phyloP scores from a whole-genome alignment of 1,140 invertebrate species.

The Arion vulgaris region DNA sequence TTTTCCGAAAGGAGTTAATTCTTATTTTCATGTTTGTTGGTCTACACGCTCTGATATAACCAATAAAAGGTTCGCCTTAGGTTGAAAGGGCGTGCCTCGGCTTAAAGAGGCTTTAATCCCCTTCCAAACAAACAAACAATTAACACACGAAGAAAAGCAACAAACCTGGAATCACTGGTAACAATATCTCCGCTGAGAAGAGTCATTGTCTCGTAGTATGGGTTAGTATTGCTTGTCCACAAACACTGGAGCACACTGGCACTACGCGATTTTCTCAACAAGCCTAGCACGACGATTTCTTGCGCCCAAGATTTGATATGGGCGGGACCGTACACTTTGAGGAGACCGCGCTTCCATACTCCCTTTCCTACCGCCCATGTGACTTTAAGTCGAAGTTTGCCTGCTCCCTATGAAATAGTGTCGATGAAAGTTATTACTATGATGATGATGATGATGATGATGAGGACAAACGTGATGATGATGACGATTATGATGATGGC shows the following conservation, averaged over 20 bases:
- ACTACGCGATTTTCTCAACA: constrained; percentile 61
- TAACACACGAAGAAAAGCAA: not conserved
- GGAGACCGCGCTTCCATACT: constrained; percentile 53
- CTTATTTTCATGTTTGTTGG: no score
- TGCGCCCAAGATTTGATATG: constrained; percentile 65
- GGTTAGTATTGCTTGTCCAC: constrained; percentile 67
- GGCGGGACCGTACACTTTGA: constrained; percentile 63
- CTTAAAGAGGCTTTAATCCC: no score
- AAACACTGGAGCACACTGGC: constrained; percentile 67
- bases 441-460: constrained; percentile 7
- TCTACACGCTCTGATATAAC: no score
- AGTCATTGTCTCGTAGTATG: constrained; percentile 68
- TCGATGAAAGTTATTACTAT: constrained; percentile 6
- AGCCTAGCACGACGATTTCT: constrained; percentile 67
- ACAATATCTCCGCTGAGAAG: constrained; percentile 66
- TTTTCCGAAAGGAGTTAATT: no score
- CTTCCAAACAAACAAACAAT: no score
- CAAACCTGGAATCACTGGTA: constrained; percentile 64
- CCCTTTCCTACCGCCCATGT: constrained; percentile 61
- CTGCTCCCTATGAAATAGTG: constrained; percentile 57
- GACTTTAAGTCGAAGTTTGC: constrained; percentile 60
- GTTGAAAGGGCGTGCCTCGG: no score
- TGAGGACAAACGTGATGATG: no score
- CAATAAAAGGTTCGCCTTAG: no score
- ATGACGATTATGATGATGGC: no score